Base-by-base conservation (phyloP, 2,888 invertebrate genomes). In the Drosophila quasianomalipes region DNA sequence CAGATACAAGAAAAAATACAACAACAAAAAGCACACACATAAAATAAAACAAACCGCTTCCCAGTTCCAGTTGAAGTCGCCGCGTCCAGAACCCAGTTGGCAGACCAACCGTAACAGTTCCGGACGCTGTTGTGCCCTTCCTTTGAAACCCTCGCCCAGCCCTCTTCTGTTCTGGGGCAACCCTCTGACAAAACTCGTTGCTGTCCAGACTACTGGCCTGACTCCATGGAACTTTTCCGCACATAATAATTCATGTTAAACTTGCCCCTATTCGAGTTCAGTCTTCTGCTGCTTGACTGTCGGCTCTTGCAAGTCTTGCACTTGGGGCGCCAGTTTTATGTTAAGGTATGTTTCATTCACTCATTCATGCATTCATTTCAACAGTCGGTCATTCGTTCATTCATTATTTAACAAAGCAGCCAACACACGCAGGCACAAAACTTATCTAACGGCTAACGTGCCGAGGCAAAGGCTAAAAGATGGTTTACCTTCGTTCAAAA, bases 221-320 rank as follows among this genome's bases (percentile, higher is more conserved):
- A 70, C 81, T 70, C 70, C 78, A 84, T 90, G 81, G 67, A 87
- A 87, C 78, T 89, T 90, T 90, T 80, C 76, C 76, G 81, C 91
- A 87, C 87, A 80, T 90, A 86, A 87, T 87, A 87, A 89, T 87
- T 87, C 87, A 87, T 87, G 85, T 89, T 87, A 90, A 90, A 87
- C 89, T 85, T 87, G 62, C 66, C 79, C 71, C 63, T 67, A 53
- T 72, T 69, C 74, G 35, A 41, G 64, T 39, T 47, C 57, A 26
- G 58, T 52, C 60, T 70, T 37, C 28, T n/a, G 31, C 49, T 55
- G 30, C 58, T 58, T 22, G 41, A 10, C 22, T 47, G 47, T 22
- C 22, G 51, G 28, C 28, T 68, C 47, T 47, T 28, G 57, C 39
- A 57, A 39, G 37, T n/a, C 39, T 60, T 62, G 59, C 59, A 54